Conservation (phyloP, 2,113 vertebrate species). For the Verasper variegatus region DNA sequence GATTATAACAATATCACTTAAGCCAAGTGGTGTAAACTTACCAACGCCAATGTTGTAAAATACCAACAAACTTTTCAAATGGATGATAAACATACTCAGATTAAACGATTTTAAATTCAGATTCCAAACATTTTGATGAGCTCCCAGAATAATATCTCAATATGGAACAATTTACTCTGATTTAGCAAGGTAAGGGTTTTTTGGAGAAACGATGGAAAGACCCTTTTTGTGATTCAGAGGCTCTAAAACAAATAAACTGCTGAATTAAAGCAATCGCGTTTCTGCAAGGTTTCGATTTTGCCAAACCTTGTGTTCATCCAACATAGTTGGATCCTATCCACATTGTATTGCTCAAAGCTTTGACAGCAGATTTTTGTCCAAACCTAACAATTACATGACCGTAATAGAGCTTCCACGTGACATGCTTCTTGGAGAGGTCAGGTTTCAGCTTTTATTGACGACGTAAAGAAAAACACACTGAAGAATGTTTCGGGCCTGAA, state of each 20-base stretch:
- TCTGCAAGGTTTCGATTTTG: slow-evolving; percentile 14
- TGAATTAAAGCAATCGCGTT: slow-evolving; percentile 23
- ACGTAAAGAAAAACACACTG: slow-evolving; percentile 69
- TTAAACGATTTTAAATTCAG: not conserved
- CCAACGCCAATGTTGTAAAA: slow-evolving; percentile 13
- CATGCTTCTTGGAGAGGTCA: slow-evolving; percentile 49
- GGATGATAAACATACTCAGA: slow-evolving; percentile 1
- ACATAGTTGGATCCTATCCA: slow-evolving; percentile 2
- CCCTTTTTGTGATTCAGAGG: not conserved
- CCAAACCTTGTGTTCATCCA: slow-evolving; percentile 16
- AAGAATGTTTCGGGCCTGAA: slow-evolving; percentile 68
- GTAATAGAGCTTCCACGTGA: not conserved
- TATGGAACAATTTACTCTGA: not conserved
- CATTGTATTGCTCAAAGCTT: slow-evolving; percentile 17
- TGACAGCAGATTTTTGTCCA: slow-evolving; percentile 1
- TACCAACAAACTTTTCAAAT: slow-evolving; percentile 3
- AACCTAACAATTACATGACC: not conserved
- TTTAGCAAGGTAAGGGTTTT: not conserved
- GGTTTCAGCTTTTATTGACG: slow-evolving; percentile 66
- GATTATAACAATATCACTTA: not conserved
- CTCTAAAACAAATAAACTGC: slow-evolving; percentile 19
- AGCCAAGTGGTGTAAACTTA: slow-evolving; percentile 5
- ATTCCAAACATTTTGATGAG: slow-evolving; percentile 17
- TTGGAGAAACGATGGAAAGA: slow-evolving; percentile 5
- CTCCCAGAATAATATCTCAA: not conserved